Percentiles rank a stretch among this genome's conserved stretches.
phyloP scores from a whole-genome alignment of 2,888 invertebrate species.

The Ommatoiulus sabulosus region DNA sequence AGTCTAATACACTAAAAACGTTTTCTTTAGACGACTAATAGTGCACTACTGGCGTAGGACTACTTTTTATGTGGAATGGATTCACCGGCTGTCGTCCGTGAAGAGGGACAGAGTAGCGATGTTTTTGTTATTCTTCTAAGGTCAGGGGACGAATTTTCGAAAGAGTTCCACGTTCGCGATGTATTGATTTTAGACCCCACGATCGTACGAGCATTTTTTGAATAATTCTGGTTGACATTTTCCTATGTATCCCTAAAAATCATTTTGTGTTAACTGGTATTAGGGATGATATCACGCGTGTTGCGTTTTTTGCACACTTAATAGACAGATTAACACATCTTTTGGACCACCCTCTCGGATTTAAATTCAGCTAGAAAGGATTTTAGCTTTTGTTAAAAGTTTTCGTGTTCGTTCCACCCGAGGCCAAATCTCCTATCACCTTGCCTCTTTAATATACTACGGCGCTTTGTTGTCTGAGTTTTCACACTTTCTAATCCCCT shows the following conservation, averaged over 20 bases:
- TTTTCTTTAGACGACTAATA: not conserved
- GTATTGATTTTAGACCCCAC: too few relatives aligned
- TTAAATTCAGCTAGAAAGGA: not conserved
- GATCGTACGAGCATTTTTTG: too few relatives aligned
- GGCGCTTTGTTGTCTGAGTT: not conserved
- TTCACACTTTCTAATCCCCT: not conserved
- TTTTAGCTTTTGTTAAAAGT: not conserved
- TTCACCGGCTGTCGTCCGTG: not conserved
- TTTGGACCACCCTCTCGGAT: not conserved
- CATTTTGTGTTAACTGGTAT: not conserved
- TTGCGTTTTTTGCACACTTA: not conserved
- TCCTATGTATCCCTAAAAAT: not conserved
- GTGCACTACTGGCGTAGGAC: conserved; percentile 19
- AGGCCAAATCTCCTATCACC: not conserved
- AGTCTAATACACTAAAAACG: not conserved
- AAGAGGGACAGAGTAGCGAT: not conserved
- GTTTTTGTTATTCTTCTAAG: not conserved
- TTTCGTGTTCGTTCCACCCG: not conserved
- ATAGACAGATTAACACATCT: too few relatives aligned
- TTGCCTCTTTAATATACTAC: not conserved
- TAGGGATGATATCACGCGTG: not conserved
- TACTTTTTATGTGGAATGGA: not conserved
- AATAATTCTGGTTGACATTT: too few relatives aligned
- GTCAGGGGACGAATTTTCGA: not conserved
- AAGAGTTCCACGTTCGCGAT: not conserved